Evolutionary conservation across 92 coral and sea anemone genomes (phyloP).

Genomic region (Hydrozoanthus gracilis): DNA sequence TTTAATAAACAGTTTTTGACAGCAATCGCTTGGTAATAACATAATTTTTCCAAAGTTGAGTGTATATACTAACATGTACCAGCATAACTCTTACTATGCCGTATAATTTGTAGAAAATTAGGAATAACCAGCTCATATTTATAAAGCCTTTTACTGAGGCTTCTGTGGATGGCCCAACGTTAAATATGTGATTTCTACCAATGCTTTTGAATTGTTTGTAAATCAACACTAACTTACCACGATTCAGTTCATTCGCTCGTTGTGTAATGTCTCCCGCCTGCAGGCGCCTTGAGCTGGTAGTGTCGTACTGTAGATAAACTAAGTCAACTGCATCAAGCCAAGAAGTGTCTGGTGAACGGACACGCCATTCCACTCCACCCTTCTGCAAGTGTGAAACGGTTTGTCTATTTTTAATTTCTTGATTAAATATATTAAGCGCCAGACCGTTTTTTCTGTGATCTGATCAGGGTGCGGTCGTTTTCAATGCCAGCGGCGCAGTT

Average conservation of each 20-base stretch:
- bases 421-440: slow-evolving; percentile 25
- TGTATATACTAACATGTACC: too few relatives aligned
- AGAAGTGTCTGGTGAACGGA: slow-evolving; percentile 15
- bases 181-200: slow-evolving; percentile 7
- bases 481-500: slow-evolving; percentile 21
- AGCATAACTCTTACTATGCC: too few relatives aligned
- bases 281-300: neutral
- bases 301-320: neutral
- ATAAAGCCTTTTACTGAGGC: neutral
- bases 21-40: too few relatives aligned
- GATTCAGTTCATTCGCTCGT: slow-evolving; percentile 19
- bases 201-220: neutral
- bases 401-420: slow-evolving; percentile 34
- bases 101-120: too few relatives aligned
- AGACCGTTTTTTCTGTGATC: slow-evolving; percentile 47
- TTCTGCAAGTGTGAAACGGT: slow-evolving; percentile 27
- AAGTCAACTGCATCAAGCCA: neutral
- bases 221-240: slow-evolving; percentile 28
- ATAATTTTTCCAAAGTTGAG: too few relatives aligned
- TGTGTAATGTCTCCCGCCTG: neutral
- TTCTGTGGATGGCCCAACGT: neutral
- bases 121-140: neutral
- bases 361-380: slow-evolving; percentile 56
- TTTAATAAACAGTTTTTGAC: too few relatives aligned
- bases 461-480: slow-evolving; percentile 46